Base-by-base conservation (phyloP, 37 sponge, comb jelly and placozoan species). In the Theonella swinhoei region DNA sequence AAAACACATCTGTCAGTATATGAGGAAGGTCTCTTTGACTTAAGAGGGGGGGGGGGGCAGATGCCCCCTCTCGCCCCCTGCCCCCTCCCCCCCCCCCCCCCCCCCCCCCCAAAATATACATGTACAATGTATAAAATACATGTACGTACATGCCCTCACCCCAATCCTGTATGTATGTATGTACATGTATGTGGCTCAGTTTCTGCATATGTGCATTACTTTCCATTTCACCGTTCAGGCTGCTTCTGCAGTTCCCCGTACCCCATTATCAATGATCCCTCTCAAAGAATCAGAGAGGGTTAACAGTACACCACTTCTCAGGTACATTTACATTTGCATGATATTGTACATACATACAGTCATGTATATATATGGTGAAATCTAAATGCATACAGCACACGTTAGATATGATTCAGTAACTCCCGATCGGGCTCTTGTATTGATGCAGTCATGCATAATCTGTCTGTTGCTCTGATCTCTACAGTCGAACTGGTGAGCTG, bases 261-360 rank as follows among this genome's bases (percentile, higher is more conserved):
- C 90, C 29, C 95, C 95, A 28, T 60, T 92, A 74, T 88, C 93
- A 42, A 87, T 95, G 19, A 67, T 95, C 8, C 95, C 90, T 14
- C 63, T 78, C 24, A 73, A 80, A 42, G 90, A 92, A 1, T 74
- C 63, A 39, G 93, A 95, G 81, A 92, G 74, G 42, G 17, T 26
- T 19, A 64, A 25, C 66, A 75, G 71, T 25, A 70, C 83, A 14
- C 91, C 85, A 39, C 74, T 91, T 24, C 43, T 77, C 42, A 91
- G 88, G 91, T 91, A 37, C 54, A 8, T 39, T 24, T 43, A 20
- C 8, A 25, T 25, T 22, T 43, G 54, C 42, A 28, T 43, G 54
- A 23, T 33, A 3, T 3, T 74, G 75, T 40, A 22, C 41, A 22
- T 74, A 25, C 28, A 25, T 74, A n/a, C 41, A 23, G 20, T 19